Evolutionary conservation across 2,113 vertebrate genomes (phyloP), one percentile per base, ranked within the genome.

Genomic region (Bettongia penicillata): DNA sequence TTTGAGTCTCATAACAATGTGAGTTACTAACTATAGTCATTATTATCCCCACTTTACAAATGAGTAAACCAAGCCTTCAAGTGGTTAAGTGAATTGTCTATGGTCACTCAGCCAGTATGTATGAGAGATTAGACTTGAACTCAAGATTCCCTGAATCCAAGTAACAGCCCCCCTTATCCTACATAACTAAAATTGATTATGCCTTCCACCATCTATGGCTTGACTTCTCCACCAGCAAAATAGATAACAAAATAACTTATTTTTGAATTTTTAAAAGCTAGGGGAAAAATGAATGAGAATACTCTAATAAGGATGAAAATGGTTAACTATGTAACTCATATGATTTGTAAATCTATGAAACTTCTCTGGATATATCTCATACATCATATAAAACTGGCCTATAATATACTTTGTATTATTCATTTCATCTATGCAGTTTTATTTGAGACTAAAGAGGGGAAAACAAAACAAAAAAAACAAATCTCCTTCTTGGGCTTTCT

Each of bases 401-500:
- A 84, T 43, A 43, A 43, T n/a, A 57, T 23, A 49, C 28, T 9
- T 43, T 89, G 92, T 90, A 43, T 19, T 25, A 77, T 90, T 68
- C 90, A 47, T 89, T 93, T 95, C 77, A 89, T 92, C 48, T n/a
- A 89, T 10, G 31, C 24, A 5, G 19, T 55, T 96, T 93, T 57
- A 91, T 94, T 91, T 57, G 51, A 50, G 90, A 53, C 0, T 96
- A 51, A 84, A 43, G 6, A 16, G 57, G 0, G 93, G 77, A 93
- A 61, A 53, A 95, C 84, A 93, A 47, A 95, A 91, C 68, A 68
- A 77, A n/a, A 77, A 14, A 77, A 77, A 4, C 14, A 77, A 84
- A 84, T 84, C 19, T 84, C 68, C 77, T 93, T 92, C 93, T 68
- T 91, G 61, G 91, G 52, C 31, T 8, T 53, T 61, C 94, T 93